phyloP scores from a whole-genome alignment of 2,888 invertebrate species.

The Nephrotoma guestfalica region DNA sequence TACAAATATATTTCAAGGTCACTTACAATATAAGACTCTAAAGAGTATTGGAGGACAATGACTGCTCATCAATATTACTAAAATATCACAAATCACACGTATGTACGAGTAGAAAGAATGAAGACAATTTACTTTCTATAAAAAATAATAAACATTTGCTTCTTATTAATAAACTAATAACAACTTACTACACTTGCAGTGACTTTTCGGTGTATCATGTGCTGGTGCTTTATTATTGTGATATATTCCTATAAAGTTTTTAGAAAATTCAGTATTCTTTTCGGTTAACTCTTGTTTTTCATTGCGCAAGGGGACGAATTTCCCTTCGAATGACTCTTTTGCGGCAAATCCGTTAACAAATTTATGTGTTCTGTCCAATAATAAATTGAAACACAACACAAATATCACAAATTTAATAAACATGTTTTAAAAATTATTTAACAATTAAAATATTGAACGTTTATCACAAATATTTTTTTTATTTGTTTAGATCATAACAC shows the following conservation, averaged over 20 bases:
- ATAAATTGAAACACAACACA: background rate
- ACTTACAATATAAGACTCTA: background rate
- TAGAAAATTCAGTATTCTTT: constrained; percentile 26
- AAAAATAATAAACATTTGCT: background rate
- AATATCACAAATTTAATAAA: background rate
- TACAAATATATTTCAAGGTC: background rate
- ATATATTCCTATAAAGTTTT: constrained; percentile 45
- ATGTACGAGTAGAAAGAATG: background rate
- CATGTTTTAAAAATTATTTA: background rate
- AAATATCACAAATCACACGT: background rate
- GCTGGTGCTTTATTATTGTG: constrained; percentile 45
- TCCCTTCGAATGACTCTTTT: background rate
- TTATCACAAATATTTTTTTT: background rate
- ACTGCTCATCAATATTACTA: background rate
- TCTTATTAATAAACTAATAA: background rate
- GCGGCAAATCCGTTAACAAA: background rate
- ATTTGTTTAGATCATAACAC: background rate
- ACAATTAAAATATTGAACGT: background rate
- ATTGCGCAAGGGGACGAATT: background rate
- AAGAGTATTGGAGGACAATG: background rate
- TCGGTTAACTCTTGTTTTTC: constrained; percentile 7
- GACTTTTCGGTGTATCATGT: constrained; percentile 36
- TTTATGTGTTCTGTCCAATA: background rate
- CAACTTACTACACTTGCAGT: constrained; percentile 53
- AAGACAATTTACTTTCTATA: background rate